Percentiles rank a stretch among this genome's conserved stretches.
phyloP scores from a whole-genome alignment of 2,113 vertebrate genomes.

The Pituophis catenifer region DNA sequence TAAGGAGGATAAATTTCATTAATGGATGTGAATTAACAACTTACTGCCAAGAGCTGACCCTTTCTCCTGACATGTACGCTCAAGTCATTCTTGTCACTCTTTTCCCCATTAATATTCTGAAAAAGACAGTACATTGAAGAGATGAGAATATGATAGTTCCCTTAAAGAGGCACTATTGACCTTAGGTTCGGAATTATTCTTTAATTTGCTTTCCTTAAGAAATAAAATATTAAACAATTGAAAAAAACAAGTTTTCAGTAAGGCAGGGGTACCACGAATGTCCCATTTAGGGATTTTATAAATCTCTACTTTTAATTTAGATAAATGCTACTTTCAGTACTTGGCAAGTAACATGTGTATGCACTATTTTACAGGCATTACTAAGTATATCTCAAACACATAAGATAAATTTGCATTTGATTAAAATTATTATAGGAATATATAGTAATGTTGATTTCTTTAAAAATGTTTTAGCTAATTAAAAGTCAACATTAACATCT shows the following conservation, averaged over 20 bases:
- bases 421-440: background rate
- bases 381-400: constrained; percentile 23
- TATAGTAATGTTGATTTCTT: background rate
- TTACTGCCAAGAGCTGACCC: constrained; percentile 87
- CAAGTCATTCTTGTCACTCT: constrained; percentile 88
- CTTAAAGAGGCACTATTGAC: constrained; percentile 91
- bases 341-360: background rate
- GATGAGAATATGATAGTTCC: constrained; percentile 84
- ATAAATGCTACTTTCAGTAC: constrained; percentile 26
- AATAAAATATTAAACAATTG: constrained; percentile 95
- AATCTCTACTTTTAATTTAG: constrained; percentile 44
- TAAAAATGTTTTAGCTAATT: background rate
- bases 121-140: constrained; percentile 77
- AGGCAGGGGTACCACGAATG: constrained; percentile 52
- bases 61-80: constrained; percentile 86
- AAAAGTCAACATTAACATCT: background rate
- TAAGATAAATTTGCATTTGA: constrained; percentile 19
- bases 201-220: constrained; percentile 91
- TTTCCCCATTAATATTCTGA: constrained; percentile 86
- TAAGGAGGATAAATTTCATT: constrained; percentile 88
- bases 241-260: constrained; percentile 73
- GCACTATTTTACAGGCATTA: constrained; percentile 23
- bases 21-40: constrained; percentile 92
- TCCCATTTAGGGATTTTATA: constrained; percentile 45
- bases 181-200: constrained; percentile 84